These are phyloP conservation scores for Montipora foliosa DNA, from an alignment of 64 coral and sea anemone genomes.

Conservation along the genomic window DNA sequence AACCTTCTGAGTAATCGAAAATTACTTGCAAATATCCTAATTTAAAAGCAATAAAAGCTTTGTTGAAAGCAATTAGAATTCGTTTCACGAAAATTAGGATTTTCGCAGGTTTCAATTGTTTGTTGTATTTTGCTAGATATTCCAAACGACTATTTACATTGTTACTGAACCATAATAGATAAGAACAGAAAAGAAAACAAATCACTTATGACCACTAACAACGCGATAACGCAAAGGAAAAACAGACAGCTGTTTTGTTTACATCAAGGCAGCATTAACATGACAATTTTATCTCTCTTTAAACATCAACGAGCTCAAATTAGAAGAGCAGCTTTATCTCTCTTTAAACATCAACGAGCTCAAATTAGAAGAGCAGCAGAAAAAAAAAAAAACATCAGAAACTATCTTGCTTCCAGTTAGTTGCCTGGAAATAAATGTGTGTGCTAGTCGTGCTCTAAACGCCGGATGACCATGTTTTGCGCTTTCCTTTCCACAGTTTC, in stretches of 20 bases:
- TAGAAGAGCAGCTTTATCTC: background rate
- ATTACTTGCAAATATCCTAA: background rate
- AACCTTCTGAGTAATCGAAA: background rate
- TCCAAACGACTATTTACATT: background rate
- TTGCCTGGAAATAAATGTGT: too few relatives aligned
- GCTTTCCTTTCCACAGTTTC: too few relatives aligned
- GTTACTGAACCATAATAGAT: background rate
- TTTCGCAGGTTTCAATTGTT: background rate
- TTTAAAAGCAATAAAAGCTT: background rate
- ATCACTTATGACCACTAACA: background rate
- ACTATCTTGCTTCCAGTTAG: background rate
- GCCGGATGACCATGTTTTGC: too few relatives aligned
- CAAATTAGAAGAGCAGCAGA: background rate
- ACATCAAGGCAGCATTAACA: background rate
- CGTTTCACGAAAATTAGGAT: background rate
- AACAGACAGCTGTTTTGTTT: background rate
- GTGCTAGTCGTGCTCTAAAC: too few relatives aligned
- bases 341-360: background rate
- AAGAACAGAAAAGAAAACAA: background rate
- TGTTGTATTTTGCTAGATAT: background rate
- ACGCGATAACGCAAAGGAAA: background rate
- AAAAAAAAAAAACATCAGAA: background rate
- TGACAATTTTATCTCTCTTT: background rate
- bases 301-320: background rate
- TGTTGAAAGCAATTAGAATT: conserved; percentile 2